phyloP scores from a whole-genome alignment of 2,113 vertebrate species.

The Murina feae region DNA sequence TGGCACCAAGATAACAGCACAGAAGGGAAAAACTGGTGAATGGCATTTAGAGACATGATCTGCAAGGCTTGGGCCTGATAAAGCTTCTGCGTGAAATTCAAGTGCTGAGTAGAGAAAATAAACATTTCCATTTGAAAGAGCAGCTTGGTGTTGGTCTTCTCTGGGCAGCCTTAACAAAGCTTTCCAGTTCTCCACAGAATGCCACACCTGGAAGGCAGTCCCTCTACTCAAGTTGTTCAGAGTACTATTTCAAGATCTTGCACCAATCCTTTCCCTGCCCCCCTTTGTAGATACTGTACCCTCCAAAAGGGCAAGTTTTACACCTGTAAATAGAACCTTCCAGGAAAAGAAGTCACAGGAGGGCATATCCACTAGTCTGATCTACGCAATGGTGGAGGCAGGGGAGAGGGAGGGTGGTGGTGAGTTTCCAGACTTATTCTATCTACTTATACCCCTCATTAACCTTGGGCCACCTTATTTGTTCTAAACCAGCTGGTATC shows the following conservation, averaged over 20 bases:
- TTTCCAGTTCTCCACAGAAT: not conserved
- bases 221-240: not conserved
- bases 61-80: slow-evolving; percentile 39
- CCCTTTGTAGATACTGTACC: not conserved
- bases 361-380: not conserved
- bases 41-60: slow-evolving; percentile 69
- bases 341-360: not conserved
- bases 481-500: not conserved
- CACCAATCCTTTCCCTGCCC: not conserved
- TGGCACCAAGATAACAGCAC: slow-evolving; percentile 72
- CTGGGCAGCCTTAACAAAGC: not conserved
- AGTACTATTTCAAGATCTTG: not conserved
- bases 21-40: slow-evolving; percentile 69
- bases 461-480: not conserved
- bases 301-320: not conserved
- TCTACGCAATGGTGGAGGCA: not conserved
- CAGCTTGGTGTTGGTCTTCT: not conserved
- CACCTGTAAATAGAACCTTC: not conserved
- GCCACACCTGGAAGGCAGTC: not conserved
- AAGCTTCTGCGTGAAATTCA: slow-evolving; percentile 58
- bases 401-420: not conserved
- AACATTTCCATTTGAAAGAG: slow-evolving; percentile 67
- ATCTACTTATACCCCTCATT: not conserved
- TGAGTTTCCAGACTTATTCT: not conserved
- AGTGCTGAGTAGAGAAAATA: slow-evolving; percentile 56